Conservation (phyloP, 2,888 invertebrate species). For the Sympetrum striolatum region DNA sequence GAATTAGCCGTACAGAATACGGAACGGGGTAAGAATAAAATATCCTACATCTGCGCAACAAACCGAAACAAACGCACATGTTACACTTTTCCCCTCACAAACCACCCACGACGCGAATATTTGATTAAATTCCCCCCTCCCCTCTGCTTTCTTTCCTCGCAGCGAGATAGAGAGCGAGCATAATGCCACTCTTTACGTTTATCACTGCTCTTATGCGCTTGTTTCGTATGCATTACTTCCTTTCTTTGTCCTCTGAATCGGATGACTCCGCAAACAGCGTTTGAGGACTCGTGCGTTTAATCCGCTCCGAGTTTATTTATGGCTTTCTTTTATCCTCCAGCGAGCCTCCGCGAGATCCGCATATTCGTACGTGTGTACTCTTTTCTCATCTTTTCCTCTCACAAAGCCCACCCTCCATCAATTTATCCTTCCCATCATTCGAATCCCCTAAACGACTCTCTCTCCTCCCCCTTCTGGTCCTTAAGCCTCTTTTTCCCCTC, state of each 20-base stretch:
- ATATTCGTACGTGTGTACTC: slow-evolving; percentile 1
- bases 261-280: slow-evolving; percentile 33
- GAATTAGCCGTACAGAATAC: background rate
- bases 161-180: background rate
- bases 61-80: background rate
- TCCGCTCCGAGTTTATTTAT: slow-evolving; percentile 29
- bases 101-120: background rate
- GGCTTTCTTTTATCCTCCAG: slow-evolving; percentile 34
- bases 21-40: background rate
- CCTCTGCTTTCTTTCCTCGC: background rate
- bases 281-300: slow-evolving; percentile 38
- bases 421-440: background rate
- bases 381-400: background rate
- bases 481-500: background rate
- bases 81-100: background rate
- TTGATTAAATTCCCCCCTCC: slow-evolving; percentile 25
- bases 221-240: slow-evolving; percentile 40
- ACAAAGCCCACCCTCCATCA: background rate
- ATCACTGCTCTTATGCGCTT: slow-evolving; percentile 32
- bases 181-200: slow-evolving; percentile 32
- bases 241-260: slow-evolving; percentile 24
- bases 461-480: background rate
- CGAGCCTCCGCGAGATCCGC: slow-evolving; percentile 8
- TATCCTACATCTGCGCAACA: background rate
- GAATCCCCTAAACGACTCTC: background rate